A percentile compares a stretch with the other conserved stretches of the same genome.
Conservation (phyloP, 2,888 invertebrate genomes). For the Encarsia formosa region DNA sequence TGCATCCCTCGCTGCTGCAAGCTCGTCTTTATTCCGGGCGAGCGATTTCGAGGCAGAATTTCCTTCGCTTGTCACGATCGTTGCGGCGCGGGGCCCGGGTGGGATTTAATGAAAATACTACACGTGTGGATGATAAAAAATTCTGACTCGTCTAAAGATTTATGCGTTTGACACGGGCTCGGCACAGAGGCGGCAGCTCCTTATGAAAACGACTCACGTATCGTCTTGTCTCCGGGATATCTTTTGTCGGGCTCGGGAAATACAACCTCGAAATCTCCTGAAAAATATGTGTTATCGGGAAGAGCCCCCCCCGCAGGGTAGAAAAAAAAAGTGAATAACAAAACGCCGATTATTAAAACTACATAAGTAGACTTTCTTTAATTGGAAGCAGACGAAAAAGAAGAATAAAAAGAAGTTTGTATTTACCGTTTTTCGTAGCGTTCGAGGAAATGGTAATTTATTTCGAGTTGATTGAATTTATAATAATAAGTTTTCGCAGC, state of each 20-base stretch:
- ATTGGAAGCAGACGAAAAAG: no score
- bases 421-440: no score
- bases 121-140: slow-evolving; percentile 6
- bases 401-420: no score
- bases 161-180: slow-evolving; percentile 20
- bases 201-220: slow-evolving; percentile 28
- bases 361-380: no score
- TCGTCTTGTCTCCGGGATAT: slow-evolving; percentile 23
- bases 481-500: no score
- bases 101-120: slow-evolving; percentile 10
- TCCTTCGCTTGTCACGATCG: neutral
- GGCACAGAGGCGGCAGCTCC: slow-evolving; percentile 1
- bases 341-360: no score
- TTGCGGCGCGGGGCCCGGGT: neutral
- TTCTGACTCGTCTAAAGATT: slow-evolving; percentile 18
- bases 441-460: no score
- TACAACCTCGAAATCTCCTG: slow-evolving; percentile 7
- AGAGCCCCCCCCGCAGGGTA: no score
- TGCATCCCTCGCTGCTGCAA: neutral
- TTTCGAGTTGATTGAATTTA: no score
- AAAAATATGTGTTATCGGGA: neutral
- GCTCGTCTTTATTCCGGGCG: slow-evolving; percentile 7
- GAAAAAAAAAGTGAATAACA: slow-evolving; percentile 22
- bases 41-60: neutral
- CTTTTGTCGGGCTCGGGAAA: slow-evolving; percentile 20